These are phyloP conservation scores for Lacerta agilis DNA, from an alignment of 2,797 vertebrate species.

Conservation along the genomic window DNA sequence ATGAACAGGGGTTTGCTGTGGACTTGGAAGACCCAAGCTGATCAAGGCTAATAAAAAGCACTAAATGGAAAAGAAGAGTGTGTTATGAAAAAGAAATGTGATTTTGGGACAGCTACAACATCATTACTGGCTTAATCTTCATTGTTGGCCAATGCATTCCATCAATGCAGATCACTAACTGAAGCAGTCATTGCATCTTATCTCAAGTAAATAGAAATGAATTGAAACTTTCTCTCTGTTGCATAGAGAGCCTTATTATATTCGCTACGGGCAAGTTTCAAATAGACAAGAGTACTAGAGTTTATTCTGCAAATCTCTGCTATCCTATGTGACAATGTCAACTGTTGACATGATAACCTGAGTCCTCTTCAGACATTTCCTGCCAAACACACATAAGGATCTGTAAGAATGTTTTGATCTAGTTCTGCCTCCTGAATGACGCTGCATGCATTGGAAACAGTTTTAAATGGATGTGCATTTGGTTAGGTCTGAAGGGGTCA, in stretches of 20 bases:
- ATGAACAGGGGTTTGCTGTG: neutral
- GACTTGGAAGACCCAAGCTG: neutral
- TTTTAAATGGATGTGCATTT: neutral
- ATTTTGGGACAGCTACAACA: neutral
- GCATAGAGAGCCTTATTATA: neutral
- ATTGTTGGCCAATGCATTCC: neutral
- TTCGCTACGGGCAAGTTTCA: neutral
- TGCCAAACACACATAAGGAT: neutral
- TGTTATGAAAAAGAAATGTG: neutral
- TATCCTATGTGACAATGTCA: neutral
- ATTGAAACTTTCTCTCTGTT: neutral
- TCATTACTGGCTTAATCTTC: neutral
- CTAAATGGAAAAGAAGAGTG: no score
- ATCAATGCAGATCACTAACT: neutral
- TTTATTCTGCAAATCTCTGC: neutral
- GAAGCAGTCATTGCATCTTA: neutral
- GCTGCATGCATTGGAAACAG: neutral
- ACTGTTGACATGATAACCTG: neutral
- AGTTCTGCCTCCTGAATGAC: neutral
- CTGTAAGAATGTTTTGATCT: neutral
- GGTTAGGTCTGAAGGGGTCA: neutral
- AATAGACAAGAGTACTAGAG: neutral
- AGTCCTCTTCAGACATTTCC: neutral
- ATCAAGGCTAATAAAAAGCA: neutral
- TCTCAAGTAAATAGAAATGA: no score